Conservation (phyloP, 2,797 vertebrate species). For the Sebastes cheni region DNA sequence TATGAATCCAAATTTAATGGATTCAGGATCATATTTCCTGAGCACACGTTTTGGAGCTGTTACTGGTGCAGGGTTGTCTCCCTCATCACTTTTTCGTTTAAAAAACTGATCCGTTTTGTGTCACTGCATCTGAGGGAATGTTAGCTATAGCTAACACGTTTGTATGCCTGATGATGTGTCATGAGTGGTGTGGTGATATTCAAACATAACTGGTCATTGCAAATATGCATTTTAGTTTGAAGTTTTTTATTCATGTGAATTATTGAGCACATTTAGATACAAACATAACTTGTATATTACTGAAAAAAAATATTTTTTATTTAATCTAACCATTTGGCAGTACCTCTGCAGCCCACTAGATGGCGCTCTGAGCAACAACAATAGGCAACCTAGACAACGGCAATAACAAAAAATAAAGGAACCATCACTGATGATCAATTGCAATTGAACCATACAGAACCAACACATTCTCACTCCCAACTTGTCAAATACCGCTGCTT, state of each 20-base stretch:
- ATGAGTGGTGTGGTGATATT: background rate
- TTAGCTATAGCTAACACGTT: background rate
- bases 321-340: background rate
- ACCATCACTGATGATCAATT: too few relatives aligned
- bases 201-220: background rate
- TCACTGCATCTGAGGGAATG: background rate
- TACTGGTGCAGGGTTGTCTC: background rate
- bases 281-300: background rate
- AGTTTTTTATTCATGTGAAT: background rate
- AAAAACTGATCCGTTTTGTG: too few relatives aligned
- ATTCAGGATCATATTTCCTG: background rate
- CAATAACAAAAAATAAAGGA: background rate
- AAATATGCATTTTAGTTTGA: background rate
- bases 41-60: background rate
- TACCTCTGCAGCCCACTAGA: background rate
- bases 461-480: too few relatives aligned
- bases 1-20: background rate
- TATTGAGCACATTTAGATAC: background rate
- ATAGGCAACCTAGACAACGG: background rate
- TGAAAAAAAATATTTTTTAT: background rate
- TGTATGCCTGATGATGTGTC: background rate
- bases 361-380: background rate
- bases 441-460: too few relatives aligned
- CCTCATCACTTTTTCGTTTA: background rate
- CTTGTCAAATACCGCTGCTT: too few relatives aligned